phyloP scores from a whole-genome alignment of 2,888 invertebrate species.

The Sisyra nigra region DNA sequence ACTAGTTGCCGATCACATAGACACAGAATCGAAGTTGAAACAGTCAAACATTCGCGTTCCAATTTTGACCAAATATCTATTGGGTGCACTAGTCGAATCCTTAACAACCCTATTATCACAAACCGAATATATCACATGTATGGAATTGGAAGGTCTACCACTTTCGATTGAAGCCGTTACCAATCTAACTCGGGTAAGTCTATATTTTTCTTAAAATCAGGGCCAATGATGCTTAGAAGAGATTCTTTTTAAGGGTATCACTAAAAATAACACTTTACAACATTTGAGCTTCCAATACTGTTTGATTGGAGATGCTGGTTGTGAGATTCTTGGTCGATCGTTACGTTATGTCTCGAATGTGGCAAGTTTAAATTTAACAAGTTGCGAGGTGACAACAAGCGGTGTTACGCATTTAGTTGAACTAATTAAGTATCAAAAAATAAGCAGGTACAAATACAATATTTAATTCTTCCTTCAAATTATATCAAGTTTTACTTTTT shows the following conservation, averaged over 20 bases:
- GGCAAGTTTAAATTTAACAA: constrained; percentile 47
- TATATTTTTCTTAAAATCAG: not conserved
- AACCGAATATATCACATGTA: constrained; percentile 39
- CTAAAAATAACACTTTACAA: constrained; percentile 44
- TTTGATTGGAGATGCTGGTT: constrained; percentile 53
- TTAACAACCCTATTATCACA: constrained; percentile 43
- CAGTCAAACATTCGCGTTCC: constrained; percentile 39
- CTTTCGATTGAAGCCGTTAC: constrained; percentile 48
- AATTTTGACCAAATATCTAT: constrained; percentile 19
- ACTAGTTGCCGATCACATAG: constrained; percentile 25
- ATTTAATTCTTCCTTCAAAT: not conserved
- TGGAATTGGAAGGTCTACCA: constrained; percentile 58
- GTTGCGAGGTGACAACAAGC: constrained; percentile 44
- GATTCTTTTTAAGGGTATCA: constrained; percentile 32
- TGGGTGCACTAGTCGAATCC: constrained; percentile 1
- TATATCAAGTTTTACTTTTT: not conserved
- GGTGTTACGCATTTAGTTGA: constrained; percentile 50
- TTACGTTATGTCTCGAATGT: constrained; percentile 50
- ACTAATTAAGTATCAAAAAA: constrained; percentile 37
- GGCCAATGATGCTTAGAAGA: constrained; percentile 3
- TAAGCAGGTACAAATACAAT: constrained; percentile 20
- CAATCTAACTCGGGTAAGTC: constrained; percentile 35
- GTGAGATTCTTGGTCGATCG: constrained; percentile 49
- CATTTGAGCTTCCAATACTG: constrained; percentile 51
- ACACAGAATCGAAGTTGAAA: constrained; percentile 35